phyloP scores from a whole-genome alignment of 2,888 invertebrate species.

The Lasioglossum zephyrum region DNA sequence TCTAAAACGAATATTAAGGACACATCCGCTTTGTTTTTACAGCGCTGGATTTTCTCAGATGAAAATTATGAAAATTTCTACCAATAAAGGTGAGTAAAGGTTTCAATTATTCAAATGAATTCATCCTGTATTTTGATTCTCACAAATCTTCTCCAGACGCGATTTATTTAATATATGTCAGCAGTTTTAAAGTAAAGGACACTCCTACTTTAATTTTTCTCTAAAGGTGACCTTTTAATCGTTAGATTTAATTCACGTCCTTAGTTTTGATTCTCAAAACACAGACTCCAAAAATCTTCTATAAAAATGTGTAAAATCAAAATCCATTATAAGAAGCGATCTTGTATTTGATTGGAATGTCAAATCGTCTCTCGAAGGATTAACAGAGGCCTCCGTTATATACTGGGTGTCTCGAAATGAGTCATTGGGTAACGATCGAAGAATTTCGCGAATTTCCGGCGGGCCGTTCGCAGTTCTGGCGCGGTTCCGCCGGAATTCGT shows the following conservation, averaged over 20 bases:
- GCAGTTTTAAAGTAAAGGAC: no score
- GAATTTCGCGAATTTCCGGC: not conserved
- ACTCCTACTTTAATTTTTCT: no score
- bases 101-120: not conserved
- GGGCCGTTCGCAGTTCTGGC: not conserved
- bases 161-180: no score
- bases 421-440: not conserved
- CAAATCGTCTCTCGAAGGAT: not conserved
- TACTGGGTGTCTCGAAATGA: not conserved
- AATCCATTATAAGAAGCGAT: not conserved
- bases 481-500: constrained; percentile 23
- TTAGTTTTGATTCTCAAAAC: no score
- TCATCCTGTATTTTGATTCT: not conserved
- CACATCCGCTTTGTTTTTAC: not conserved
- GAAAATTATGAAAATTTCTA: no score
- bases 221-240: not conserved
- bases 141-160: not conserved
- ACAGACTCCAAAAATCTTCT: no score
- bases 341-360: not conserved
- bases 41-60: not conserved
- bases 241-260: not conserved
- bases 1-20: not conserved
- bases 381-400: not conserved
- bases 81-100: no score
- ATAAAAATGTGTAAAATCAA: not conserved